Evolutionary conservation across 2,113 vertebrate species (phyloP).

Genomic region (Fregetta grallaria): DNA sequence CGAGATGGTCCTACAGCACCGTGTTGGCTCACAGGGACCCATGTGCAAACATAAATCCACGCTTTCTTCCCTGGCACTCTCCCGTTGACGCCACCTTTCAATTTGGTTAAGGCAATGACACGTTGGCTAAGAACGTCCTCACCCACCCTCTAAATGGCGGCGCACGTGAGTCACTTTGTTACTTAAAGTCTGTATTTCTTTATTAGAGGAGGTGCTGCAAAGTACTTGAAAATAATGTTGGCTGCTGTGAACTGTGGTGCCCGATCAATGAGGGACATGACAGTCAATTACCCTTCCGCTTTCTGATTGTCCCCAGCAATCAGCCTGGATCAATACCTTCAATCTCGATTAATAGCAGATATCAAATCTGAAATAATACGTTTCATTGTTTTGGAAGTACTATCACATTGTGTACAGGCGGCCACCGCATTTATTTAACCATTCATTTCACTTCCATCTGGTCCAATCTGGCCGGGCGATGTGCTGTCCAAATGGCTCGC

Average conservation of each 20-base stretch:
- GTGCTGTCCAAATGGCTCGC: not conserved
- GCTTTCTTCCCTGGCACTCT: not conserved
- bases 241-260: constrained; percentile 46
- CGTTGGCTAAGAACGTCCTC: constrained; percentile 9
- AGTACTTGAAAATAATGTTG: constrained; percentile 64
- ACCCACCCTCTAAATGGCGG: constrained; percentile 32
- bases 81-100: not conserved
- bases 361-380: constrained; percentile 13
- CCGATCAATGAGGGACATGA: constrained; percentile 64
- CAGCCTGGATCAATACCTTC: constrained; percentile 71
- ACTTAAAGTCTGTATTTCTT: constrained; percentile 49
- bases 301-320: constrained; percentile 72
- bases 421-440: not conserved
- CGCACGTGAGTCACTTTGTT: constrained; percentile 38
- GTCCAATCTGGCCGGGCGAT: rapidly evolving
- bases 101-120: not conserved
- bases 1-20: not conserved
- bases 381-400: not conserved
- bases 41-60: not conserved
- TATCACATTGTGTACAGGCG: not conserved
- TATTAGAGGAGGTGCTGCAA: constrained; percentile 65
- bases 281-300: constrained; percentile 75
- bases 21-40: not conserved
- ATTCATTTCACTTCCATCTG: not conserved
- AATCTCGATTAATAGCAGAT: constrained; percentile 68